A percentile compares a stretch with the other conserved stretches of the same genome.
Evolutionary conservation across 2,113 vertebrate species (phyloP).

Genomic region (Urocitellus parryii): DNA sequence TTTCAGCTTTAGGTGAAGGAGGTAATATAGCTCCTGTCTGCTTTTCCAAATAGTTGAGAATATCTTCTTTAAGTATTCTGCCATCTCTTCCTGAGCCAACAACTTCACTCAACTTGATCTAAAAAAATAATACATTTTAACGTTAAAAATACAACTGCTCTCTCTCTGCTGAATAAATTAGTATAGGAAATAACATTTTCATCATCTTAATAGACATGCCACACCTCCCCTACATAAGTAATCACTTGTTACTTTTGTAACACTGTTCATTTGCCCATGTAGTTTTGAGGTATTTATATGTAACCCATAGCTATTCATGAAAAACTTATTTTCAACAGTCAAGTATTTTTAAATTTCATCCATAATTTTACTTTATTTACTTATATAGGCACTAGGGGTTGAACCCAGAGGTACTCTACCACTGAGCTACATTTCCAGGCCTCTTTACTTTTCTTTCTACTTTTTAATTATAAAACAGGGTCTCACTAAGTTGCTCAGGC

Average conservation of each 20-base stretch:
- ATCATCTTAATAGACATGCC: background rate
- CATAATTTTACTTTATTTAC: background rate
- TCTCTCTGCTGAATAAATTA: background rate
- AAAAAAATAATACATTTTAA: conserved; percentile 68
- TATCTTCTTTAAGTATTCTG: conserved; percentile 98
- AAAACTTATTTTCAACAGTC: conserved; percentile 19
- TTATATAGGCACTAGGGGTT: too few species aligned
- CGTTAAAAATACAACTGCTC: conserved; percentile 27
- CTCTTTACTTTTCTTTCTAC: too few species aligned
- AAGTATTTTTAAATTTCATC: conserved; percentile 20
- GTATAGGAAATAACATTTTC: background rate
- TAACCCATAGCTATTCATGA: background rate
- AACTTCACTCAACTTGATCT: conserved; percentile 98
- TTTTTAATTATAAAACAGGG: too few species aligned
- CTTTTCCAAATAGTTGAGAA: conserved; percentile 95
- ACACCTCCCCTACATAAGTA: background rate
- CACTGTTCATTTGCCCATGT: background rate
- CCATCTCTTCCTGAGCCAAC: conserved; percentile 96
- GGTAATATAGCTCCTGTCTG: conserved; percentile 98
- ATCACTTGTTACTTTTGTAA: background rate
- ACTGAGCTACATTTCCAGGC: too few species aligned
- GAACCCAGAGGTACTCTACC: too few species aligned
- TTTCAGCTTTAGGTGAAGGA: conserved; percentile 92
- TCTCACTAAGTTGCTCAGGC: too few species aligned
- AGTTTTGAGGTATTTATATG: background rate